phyloP scores from a whole-genome alignment of 2,888 invertebrate genomes.

The Pyrgus malvae region DNA sequence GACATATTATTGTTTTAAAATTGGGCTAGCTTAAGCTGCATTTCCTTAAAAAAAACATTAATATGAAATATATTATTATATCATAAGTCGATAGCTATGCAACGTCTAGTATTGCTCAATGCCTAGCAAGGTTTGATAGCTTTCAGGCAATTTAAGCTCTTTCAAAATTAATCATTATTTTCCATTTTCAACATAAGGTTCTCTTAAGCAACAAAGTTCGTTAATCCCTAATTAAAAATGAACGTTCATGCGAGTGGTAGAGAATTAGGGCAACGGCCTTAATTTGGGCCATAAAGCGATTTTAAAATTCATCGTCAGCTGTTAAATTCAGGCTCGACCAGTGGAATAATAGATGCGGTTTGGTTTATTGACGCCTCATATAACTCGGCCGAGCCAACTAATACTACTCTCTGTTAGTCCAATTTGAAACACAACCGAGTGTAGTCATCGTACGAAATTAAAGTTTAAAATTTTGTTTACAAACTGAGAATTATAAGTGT shows the following conservation, averaged over 20 bases:
- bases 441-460: conserved; percentile 52
- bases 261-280: conserved; percentile 66
- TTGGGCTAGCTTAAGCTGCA: too few relatives aligned
- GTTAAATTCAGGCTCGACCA: conserved; percentile 48
- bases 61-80: too few relatives aligned
- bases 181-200: background rate
- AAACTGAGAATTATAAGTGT: background rate
- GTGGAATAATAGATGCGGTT: conserved; percentile 77
- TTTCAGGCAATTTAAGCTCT: too few relatives aligned
- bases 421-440: conserved; percentile 74
- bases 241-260: conserved; percentile 40
- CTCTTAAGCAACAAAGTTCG: conserved; percentile 12
- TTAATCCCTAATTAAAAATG: conserved; percentile 51
- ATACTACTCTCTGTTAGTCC: conserved; percentile 64
- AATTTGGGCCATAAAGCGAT: conserved; percentile 66
- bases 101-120: too few relatives aligned
- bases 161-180: too few relatives aligned
- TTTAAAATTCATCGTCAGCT: conserved; percentile 74
- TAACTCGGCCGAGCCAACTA: conserved; percentile 62
- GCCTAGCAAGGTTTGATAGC: too few relatives aligned
- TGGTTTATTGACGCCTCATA: conserved; percentile 77
- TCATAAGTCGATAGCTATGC: too few relatives aligned
- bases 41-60: too few relatives aligned
- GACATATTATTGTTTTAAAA: too few relatives aligned
- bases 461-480: conserved; percentile 29